Conservation (phyloP, 1,140 invertebrate species). For the Heliconius hermathena region DNA sequence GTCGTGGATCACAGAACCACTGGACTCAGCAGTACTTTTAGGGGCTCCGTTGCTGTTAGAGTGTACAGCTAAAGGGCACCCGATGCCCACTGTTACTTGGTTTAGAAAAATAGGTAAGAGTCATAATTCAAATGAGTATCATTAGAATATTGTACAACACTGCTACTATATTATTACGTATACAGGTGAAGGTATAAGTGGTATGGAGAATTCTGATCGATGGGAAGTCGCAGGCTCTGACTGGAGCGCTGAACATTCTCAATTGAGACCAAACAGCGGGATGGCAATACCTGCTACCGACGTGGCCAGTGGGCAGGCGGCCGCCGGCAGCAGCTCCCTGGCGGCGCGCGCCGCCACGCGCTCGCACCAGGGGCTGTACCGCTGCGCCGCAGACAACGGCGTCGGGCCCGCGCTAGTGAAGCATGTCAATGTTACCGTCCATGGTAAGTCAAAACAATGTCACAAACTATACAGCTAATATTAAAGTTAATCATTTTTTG, state of each 20-base stretch:
- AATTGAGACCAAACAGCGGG: slow-evolving; percentile 16
- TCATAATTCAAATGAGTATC: not conserved
- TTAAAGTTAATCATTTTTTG: not conserved
- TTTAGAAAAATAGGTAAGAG: slow-evolving; percentile 82
- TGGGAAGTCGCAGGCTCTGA: slow-evolving; percentile 51
- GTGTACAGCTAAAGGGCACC: slow-evolving; percentile 87
- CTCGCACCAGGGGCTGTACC: slow-evolving; percentile 87
- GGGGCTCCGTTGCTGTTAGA: slow-evolving; percentile 85
- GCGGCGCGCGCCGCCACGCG: slow-evolving; percentile 83
- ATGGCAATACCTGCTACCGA: slow-evolving; percentile 1
- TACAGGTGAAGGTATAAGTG: slow-evolving; percentile 39
- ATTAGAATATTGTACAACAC: not conserved
- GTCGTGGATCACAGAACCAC: slow-evolving; percentile 87
- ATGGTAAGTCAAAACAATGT: slow-evolving; percentile 73
- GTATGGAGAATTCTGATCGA: slow-evolving; percentile 47
- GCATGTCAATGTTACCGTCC: slow-evolving; percentile 86
- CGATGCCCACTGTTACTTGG: slow-evolving; percentile 86
- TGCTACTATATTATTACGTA: not conserved
- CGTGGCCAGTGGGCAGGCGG: slow-evolving; percentile 17
- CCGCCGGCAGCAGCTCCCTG: slow-evolving; percentile 71
- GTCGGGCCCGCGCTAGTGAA: slow-evolving; percentile 88
- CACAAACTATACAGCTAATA: not conserved
- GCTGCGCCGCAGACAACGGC: slow-evolving; percentile 90
- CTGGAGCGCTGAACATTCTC: slow-evolving; percentile 34
- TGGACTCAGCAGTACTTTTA: slow-evolving; percentile 84